Conservation (phyloP, 2,888 invertebrate genomes). For the Dolichomitus sp. region DNA sequence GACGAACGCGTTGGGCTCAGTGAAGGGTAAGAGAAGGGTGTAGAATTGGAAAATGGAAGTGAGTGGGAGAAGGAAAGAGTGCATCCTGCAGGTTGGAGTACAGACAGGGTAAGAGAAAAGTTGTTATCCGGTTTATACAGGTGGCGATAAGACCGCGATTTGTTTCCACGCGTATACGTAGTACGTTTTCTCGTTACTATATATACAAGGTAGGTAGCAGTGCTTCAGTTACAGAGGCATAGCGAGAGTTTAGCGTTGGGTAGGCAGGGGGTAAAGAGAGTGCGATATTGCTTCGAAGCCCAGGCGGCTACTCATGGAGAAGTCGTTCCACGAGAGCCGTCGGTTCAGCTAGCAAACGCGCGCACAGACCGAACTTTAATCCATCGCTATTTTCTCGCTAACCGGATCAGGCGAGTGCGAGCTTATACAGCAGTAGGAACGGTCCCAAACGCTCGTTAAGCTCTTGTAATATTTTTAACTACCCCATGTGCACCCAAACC, state of each 20-base stretch:
- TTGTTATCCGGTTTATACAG: constrained; percentile 83
- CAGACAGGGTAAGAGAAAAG: constrained; percentile 79
- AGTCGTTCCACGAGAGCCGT: constrained; percentile 50
- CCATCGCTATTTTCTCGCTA: constrained; percentile 76
- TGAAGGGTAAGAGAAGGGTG: constrained; percentile 31
- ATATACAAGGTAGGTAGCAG: not conserved
- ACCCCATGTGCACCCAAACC: constrained; percentile 33
- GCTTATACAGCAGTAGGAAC: constrained; percentile 13
- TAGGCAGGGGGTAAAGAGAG: constrained; percentile 15
- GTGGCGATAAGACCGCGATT: constrained; percentile 84
- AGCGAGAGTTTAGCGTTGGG: constrained; percentile 18
- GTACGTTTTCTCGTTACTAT: constrained; percentile 30
- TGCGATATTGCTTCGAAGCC: constrained; percentile 58
- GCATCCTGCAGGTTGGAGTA: constrained; percentile 60
- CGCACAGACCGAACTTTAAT: constrained; percentile 80
- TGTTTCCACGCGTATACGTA: constrained; percentile 78
- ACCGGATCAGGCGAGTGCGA: constrained; percentile 34
- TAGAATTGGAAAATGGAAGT: constrained; percentile 46
- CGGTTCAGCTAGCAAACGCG: constrained; percentile 41
- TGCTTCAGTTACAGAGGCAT: constrained; percentile 35
- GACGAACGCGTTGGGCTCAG: constrained; percentile 42
- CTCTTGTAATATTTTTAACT: constrained; percentile 66
- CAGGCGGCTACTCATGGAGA: constrained; percentile 71
- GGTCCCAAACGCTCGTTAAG: constrained; percentile 51
- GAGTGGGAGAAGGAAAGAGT: constrained; percentile 61